phyloP scores from a whole-genome alignment of 2,888 invertebrate genomes.

The Panzeria rudis region DNA sequence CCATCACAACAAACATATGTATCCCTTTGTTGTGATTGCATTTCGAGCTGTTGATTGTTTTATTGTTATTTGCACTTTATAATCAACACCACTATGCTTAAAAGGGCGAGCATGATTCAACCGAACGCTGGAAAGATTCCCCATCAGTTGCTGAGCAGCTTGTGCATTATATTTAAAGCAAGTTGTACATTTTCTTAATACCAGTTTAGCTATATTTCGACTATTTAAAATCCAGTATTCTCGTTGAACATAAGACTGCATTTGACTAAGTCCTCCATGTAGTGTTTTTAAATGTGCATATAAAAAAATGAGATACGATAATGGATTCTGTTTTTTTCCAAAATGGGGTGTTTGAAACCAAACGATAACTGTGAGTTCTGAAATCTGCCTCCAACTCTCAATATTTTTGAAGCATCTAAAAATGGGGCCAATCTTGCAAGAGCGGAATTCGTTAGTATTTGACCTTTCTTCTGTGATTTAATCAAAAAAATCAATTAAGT shows the following conservation, averaged over 20 bases:
- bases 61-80: too few species aligned
- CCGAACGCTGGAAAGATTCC: slow-evolving; percentile 55
- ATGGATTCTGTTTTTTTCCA: slow-evolving; percentile 58
- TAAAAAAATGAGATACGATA: slow-evolving; percentile 53
- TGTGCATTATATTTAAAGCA: slow-evolving; percentile 51
- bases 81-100: too few species aligned
- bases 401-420: slow-evolving; percentile 20
- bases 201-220: slow-evolving; percentile 41
- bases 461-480: slow-evolving; percentile 11
- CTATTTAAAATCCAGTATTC: slow-evolving; percentile 58
- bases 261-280: slow-evolving; percentile 56
- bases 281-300: slow-evolving; percentile 53
- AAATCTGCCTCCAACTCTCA: slow-evolving; percentile 62
- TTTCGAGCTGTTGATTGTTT: too few species aligned
- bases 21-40: too few species aligned
- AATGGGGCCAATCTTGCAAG: slow-evolving; percentile 30
- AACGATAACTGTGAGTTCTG: slow-evolving; percentile 9
- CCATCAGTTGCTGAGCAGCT: slow-evolving; percentile 56
- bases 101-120: too few species aligned
- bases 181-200: slow-evolving; percentile 33
- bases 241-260: slow-evolving; percentile 51
- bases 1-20: too few species aligned
- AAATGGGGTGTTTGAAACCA: slow-evolving; percentile 51
- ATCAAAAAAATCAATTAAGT: slow-evolving; percentile 18
- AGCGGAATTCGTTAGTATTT: neutral